Percentiles rank a stretch among this genome's conserved stretches.
Evolutionary conservation across 2,888 invertebrate genomes (phyloP).

Genomic region (Netelia inedita): DNA sequence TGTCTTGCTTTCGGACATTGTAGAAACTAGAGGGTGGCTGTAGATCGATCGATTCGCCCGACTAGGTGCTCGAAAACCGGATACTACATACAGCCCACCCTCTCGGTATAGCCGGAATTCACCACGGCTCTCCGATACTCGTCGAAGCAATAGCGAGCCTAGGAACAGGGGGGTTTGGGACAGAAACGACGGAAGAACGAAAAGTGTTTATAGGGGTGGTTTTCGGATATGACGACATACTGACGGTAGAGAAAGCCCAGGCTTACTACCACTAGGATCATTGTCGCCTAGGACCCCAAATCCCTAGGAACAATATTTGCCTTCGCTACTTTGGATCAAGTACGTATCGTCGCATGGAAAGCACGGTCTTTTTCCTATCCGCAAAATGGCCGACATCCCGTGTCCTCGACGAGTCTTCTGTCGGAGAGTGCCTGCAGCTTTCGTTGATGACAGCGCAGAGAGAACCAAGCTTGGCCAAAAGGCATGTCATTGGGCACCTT

Average conservation of each 20-base stretch:
- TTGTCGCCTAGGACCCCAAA: neutral
- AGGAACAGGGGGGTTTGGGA: slow-evolving; percentile 5
- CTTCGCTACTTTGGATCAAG: neutral
- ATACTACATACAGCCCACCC: slow-evolving; percentile 57
- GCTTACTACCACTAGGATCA: neutral
- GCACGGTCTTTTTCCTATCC: neutral
- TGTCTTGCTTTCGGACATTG: slow-evolving; percentile 56
- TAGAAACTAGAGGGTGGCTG: slow-evolving; percentile 37
- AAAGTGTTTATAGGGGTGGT: neutral
- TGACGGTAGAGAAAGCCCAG: neutral
- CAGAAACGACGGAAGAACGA: slow-evolving; percentile 16
- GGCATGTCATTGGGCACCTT: no score
- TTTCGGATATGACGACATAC: neutral
- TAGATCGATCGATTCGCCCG: slow-evolving; percentile 69
- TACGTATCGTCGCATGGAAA: neutral
- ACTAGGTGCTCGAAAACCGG: slow-evolving; percentile 69
- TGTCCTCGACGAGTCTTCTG: no score
- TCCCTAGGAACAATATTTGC: neutral
- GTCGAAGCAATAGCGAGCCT: slow-evolving; percentile 17
- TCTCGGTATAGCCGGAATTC: slow-evolving; percentile 51
- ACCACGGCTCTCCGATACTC: slow-evolving; percentile 44
- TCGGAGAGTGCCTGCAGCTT: no score
- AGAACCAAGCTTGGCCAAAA: no score
- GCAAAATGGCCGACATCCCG: no score
- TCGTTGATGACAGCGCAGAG: no score